A percentile compares a stretch with the other conserved stretches of the same genome.
These are phyloP conservation scores for Ariopsis seemanni DNA, from an alignment of 2,113 vertebrate genomes.

Conservation along the genomic window DNA sequence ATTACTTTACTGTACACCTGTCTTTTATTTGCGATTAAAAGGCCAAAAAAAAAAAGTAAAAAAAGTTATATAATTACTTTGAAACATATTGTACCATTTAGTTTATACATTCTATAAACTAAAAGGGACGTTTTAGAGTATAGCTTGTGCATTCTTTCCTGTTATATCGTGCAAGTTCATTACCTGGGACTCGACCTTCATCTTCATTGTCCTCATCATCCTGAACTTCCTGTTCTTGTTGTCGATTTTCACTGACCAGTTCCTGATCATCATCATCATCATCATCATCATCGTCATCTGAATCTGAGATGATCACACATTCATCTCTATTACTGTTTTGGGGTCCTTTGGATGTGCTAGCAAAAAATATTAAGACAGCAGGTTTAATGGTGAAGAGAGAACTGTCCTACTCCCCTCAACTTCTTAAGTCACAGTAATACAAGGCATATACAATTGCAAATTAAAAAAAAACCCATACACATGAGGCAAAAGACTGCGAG, in stretches of 20 bases:
- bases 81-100: not conserved
- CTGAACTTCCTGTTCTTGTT: constrained; percentile 48
- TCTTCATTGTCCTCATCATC: constrained; percentile 55
- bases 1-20: not conserved
- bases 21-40: not conserved
- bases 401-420: not conserved
- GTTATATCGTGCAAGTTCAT: not conserved
- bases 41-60: too few relatives aligned
- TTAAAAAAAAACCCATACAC: not conserved
- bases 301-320: constrained; percentile 80
- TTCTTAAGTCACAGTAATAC: not conserved
- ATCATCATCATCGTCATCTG: constrained; percentile 60
- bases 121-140: not conserved
- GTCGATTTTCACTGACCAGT: constrained; percentile 54
- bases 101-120: not conserved
- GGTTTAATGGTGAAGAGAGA: not conserved
- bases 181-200: constrained; percentile 56
- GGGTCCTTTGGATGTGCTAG: constrained; percentile 61
- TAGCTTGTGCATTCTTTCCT: not conserved
- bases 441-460: not conserved
- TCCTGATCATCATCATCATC: constrained; percentile 65
- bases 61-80: not conserved
- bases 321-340: constrained; percentile 71
- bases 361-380: not conserved
- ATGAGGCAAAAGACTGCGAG: not conserved